Conservation (phyloP, 2,797 vertebrate species). For the Emys orbicularis region DNA sequence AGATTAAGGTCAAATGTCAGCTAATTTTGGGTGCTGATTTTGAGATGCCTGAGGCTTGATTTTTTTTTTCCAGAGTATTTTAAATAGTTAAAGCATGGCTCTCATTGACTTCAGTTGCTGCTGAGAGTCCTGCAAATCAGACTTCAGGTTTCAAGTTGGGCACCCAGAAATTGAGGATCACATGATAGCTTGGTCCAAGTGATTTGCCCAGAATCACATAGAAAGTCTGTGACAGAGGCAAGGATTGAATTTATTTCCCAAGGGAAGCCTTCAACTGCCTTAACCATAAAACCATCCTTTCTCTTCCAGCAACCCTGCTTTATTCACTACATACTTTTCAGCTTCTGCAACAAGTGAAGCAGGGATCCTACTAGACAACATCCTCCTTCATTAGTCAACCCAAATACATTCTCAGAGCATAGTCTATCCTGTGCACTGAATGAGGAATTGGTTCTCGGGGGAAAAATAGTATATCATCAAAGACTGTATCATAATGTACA, state of each 20-base stretch:
- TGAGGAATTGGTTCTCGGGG: background rate
- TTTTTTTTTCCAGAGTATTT: background rate
- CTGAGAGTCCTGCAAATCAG: background rate
- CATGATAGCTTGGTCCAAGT: background rate
- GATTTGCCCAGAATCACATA: background rate
- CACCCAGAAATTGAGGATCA: background rate
- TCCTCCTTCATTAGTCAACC: background rate
- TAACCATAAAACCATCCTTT: background rate
- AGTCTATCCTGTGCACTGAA: background rate
- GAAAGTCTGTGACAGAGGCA: background rate
- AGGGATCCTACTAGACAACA: background rate
- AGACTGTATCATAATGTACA: background rate
- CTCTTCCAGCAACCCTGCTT: background rate
- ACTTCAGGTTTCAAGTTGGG: background rate
- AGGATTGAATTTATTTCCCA: background rate
- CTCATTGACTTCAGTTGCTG: too few relatives aligned
- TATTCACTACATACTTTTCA: background rate
- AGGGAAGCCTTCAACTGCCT: background rate
- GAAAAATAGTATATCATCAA: background rate
- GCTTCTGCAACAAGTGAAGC: background rate
- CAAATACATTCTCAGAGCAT: background rate
- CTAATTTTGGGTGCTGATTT: background rate
- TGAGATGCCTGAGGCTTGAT: background rate
- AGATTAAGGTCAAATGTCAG: background rate
- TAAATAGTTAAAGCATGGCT: too few relatives aligned